phyloP scores from a whole-genome alignment of 2,797 vertebrate genomes.

The Lepilemur ruficaudatus region DNA sequence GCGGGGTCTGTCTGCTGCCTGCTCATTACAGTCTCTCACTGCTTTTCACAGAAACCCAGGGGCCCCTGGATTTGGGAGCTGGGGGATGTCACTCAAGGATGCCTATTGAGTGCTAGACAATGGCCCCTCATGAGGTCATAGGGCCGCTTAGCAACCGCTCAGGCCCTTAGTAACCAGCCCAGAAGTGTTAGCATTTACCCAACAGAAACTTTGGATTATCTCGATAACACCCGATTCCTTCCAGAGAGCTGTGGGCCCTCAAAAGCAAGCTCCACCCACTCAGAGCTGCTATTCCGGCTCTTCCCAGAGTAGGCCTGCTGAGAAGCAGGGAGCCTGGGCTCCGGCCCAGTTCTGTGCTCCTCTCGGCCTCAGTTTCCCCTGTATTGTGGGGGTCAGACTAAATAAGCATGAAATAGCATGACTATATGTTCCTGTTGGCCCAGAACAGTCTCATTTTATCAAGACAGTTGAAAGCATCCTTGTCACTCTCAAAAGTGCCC shows the following conservation, averaged over 20 bases:
- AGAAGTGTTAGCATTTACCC: slow-evolving; percentile 66
- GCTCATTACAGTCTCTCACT: slow-evolving; percentile 30
- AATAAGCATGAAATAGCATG: neutral
- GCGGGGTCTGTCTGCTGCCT: neutral
- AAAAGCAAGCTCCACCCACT: neutral
- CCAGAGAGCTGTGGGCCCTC: neutral
- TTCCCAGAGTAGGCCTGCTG: neutral
- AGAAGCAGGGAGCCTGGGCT: neutral
- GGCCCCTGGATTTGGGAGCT: slow-evolving; percentile 53
- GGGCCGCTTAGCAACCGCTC: slow-evolving; percentile 69
- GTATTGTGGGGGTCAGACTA: neutral
- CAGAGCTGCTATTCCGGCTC: neutral
- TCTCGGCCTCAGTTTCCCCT: neutral
- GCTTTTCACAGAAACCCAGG: slow-evolving; percentile 54
- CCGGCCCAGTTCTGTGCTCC: neutral
- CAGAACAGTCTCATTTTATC: neutral
- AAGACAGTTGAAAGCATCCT: neutral
- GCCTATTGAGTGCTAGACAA: slow-evolving; percentile 70
- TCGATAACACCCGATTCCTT: slow-evolving; percentile 28
- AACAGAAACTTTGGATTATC: slow-evolving; percentile 56
- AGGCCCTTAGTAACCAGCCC: slow-evolving; percentile 67
- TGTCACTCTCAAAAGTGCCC: neutral
- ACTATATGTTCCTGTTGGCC: neutral
- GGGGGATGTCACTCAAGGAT: slow-evolving; percentile 63
- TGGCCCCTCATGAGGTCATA: slow-evolving; percentile 71